Conservation (phyloP, 2,113 vertebrate genomes). For the Ophthalmolycus amberensis region DNA sequence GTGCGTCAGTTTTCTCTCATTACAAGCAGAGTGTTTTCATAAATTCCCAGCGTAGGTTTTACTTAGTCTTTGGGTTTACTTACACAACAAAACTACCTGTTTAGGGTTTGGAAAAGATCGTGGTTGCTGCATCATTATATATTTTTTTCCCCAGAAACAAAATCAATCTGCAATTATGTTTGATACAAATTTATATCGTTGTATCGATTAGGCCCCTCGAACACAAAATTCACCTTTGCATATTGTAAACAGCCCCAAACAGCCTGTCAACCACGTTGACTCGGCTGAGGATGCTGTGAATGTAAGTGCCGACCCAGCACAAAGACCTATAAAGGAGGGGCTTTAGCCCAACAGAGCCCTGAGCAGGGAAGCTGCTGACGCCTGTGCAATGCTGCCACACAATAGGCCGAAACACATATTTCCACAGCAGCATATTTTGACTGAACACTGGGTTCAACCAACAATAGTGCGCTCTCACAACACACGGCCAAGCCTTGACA, state of each 20-base stretch:
- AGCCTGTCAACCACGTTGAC: background rate
- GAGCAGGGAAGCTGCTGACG: conserved; percentile 61
- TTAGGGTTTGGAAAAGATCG: no score
- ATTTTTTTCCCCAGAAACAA: background rate
- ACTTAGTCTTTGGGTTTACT: no score
- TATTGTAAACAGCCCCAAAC: conserved; percentile 16
- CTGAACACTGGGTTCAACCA: conserved; percentile 25
- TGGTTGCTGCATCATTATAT: no score
- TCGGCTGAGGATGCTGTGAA: conserved; percentile 41
- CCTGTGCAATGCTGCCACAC: conserved; percentile 52
- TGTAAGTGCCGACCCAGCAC: conserved; percentile 57
- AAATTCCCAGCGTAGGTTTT: no score
- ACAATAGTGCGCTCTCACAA: conserved; percentile 40
- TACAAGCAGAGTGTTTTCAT: no score
- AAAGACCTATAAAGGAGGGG: conserved; percentile 63
- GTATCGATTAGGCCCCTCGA: no score
- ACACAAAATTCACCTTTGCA: background rate
- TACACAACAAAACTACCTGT: no score
- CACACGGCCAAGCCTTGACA: background rate
- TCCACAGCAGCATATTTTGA: conserved; percentile 64
- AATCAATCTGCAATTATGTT: background rate
- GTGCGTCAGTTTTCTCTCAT: no score
- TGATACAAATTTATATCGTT: background rate
- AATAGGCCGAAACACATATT: conserved; percentile 56
- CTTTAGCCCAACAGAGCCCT: conserved; percentile 48